Conservation (phyloP, 2,888 invertebrate genomes). For the Parochlus steinenii region DNA sequence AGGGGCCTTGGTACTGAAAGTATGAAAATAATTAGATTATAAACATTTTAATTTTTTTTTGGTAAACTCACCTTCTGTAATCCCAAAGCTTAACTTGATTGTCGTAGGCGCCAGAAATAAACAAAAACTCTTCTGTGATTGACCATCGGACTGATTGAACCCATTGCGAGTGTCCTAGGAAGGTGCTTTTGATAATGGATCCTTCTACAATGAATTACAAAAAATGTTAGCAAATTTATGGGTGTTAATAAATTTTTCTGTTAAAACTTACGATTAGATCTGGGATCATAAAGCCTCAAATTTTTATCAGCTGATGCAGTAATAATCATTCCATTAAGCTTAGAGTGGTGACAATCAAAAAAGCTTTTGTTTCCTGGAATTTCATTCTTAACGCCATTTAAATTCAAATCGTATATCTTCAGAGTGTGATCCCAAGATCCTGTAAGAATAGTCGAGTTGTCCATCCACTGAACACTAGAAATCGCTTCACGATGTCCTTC, state of each 20-base stretch:
- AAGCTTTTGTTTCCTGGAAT: slow-evolving; percentile 81
- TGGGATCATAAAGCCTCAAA: slow-evolving; percentile 79
- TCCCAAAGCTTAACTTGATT: slow-evolving; percentile 91
- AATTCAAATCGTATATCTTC: slow-evolving; percentile 82
- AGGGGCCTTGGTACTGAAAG: slow-evolving; percentile 68
- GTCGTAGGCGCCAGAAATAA: slow-evolving; percentile 88
- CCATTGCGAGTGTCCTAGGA: slow-evolving; percentile 76
- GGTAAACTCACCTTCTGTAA: too few relatives aligned
- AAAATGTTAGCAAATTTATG: slow-evolving; percentile 2
- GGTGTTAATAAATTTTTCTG: slow-evolving; percentile 8
- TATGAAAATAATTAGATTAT: slow-evolving; percentile 17
- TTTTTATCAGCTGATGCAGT: slow-evolving; percentile 85
- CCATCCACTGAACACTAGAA: slow-evolving; percentile 71
- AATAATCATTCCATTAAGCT: slow-evolving; percentile 51
- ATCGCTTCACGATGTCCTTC: slow-evolving; percentile 88
- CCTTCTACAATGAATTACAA: slow-evolving; percentile 45
- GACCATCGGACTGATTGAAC: slow-evolving; percentile 86
- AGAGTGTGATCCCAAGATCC: slow-evolving; percentile 93
- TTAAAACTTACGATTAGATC: slow-evolving; percentile 54
- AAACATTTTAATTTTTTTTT: slow-evolving; percentile 11
- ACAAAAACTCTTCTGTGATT: slow-evolving; percentile 58
- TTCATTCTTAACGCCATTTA: slow-evolving; percentile 68
- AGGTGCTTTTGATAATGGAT: slow-evolving; percentile 69
- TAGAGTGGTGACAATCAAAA: slow-evolving; percentile 72
- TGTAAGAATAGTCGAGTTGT: slow-evolving; percentile 59